Evolutionary conservation across 2,888 invertebrate genomes (phyloP).

Genomic region (Drosophila nr. perissopoda): DNA sequence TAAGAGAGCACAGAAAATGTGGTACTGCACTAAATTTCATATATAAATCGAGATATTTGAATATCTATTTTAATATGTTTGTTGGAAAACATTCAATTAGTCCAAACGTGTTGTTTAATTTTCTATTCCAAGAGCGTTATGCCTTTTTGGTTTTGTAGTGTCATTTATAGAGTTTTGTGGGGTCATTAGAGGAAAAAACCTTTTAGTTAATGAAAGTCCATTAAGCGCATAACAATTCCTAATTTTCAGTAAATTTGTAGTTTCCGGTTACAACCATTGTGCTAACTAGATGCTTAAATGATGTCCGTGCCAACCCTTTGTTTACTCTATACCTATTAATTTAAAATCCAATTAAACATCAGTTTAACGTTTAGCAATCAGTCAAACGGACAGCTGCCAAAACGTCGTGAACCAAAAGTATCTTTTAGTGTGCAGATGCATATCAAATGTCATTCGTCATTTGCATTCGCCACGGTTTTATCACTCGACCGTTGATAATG

Average conservation of each 20-base stretch:
- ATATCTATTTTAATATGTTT: neutral
- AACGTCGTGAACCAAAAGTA: conserved; percentile 14
- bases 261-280: conserved; percentile 7
- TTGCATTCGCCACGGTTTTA: conserved; percentile 64
- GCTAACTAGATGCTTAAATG: conserved; percentile 29
- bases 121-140: neutral
- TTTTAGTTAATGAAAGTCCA: neutral
- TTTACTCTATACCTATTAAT: conserved; percentile 12
- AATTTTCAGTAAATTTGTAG: neutral
- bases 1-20: neutral
- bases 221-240: neutral
- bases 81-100: neutral
- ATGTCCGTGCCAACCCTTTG: conserved; percentile 6
- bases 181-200: neutral
- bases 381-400: conserved; percentile 38
- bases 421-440: conserved; percentile 49
- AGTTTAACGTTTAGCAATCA: conserved; percentile 4
- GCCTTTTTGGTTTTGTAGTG: neutral
- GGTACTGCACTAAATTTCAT: rapidly evolving
- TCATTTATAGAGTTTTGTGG: neutral
- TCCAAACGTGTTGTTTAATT: no score
- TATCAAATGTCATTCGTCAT: conserved; percentile 68
- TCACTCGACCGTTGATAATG: conserved; percentile 70
- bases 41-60: neutral
- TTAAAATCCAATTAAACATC: conserved; percentile 28